Evolutionary conservation across 2,113 vertebrate genomes (phyloP), one percentile per base, ranked within the genome.

Genomic region (Dermatemys mawii): DNA sequence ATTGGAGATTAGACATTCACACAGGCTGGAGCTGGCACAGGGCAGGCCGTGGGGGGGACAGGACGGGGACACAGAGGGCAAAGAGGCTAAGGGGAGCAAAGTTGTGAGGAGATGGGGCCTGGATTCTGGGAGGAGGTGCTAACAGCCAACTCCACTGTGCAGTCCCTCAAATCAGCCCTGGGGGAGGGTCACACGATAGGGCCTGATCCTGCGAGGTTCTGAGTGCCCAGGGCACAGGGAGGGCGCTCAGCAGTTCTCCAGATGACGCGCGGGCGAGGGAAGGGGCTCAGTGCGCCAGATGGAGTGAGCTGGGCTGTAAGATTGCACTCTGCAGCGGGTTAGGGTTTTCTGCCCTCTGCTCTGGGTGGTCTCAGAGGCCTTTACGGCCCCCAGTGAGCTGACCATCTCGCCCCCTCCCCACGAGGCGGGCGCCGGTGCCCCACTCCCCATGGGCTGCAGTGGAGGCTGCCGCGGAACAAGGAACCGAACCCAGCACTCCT

Each of bases 1-100:
- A 98, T 97, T 97, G 97, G 97, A 98, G 98, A 98, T 98, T 98
- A 99, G 98, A 98, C 98, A 96, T 98, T 97, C 98, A 96, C 91
- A 93, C 98, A 96, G 98, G 97, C 98, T 88, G 97, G 93, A 92
- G 95, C 92, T 97, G 95, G 98, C 97, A 96, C 16, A 27, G 97
- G 97, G 97, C 96, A 95, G 95, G 93, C 86, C 95, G 85, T 46
- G 63, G 70, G 78, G 81, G 63, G 19, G 83, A n/a, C 13, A 38
- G 46, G 26, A 6, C 41, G 78, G 80, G 35, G 29, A 81, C 86
- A 49, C 70, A 26, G 55, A 81, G 90, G 94, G 83, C 32, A 32
- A 38, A 1, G 85, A 85, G 22, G 81, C 82, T n/a, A 76, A 63
- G 67, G 26, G 60, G 83, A 80, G 17, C 82, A 84, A 32, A 48